A percentile compares a stretch with the other conserved stretches of the same genome.
phyloP scores from a whole-genome alignment of 2,888 invertebrate genomes.

The Agrochola litura region DNA sequence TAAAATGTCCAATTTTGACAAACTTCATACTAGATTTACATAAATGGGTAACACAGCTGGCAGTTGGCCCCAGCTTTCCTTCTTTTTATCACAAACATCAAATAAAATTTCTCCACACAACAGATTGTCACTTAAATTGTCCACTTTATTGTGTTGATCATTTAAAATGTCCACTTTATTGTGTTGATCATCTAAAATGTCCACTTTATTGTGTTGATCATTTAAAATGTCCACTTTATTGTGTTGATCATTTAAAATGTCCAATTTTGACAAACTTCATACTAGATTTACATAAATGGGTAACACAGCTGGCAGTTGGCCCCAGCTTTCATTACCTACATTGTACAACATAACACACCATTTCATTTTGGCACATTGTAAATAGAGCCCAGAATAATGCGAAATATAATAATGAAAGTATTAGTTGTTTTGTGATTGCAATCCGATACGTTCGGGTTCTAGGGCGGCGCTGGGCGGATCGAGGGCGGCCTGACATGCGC shows the following conservation, averaged over 20 bases:
- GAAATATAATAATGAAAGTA: slow-evolving; percentile 68
- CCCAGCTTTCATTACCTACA: slow-evolving; percentile 14
- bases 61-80: slow-evolving; percentile 15
- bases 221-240: too few relatives aligned
- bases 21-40: not conserved
- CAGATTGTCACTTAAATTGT: not conserved
- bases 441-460: slow-evolving; percentile 70
- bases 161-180: not conserved
- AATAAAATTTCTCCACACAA: not conserved
- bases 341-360: slow-evolving; percentile 15
- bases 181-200: not conserved
- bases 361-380: slow-evolving; percentile 42
- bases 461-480: slow-evolving; percentile 76
- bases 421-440: slow-evolving; percentile 75
- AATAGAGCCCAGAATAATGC: slow-evolving; percentile 65
- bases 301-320: slow-evolving; percentile 10
- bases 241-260: too few relatives aligned
- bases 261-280: too few relatives aligned
- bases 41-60: not conserved
- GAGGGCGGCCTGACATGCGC: slow-evolving; percentile 84
- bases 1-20: too few relatives aligned
- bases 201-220: not conserved
- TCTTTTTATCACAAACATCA: not conserved
- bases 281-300: not conserved
- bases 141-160: not conserved